Evolutionary conservation across 2,113 vertebrate genomes (phyloP).

Genomic region (Tapirus terrestris): DNA sequence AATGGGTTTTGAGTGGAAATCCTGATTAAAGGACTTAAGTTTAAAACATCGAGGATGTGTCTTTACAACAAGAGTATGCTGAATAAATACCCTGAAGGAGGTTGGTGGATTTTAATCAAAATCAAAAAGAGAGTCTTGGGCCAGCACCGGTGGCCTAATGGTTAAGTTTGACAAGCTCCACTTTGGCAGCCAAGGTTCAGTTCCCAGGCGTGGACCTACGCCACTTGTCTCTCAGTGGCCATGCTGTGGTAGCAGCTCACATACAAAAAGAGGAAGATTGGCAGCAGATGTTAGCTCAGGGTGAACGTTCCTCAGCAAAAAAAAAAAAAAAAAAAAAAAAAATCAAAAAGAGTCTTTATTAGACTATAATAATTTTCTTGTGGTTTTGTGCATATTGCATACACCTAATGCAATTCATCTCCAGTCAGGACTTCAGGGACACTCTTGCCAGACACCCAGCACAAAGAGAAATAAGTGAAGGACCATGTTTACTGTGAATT

Average conservation of each 20-base stretch:
- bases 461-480: slow-evolving; percentile 61
- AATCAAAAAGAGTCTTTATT: slow-evolving; percentile 37
- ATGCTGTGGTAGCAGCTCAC: too few relatives aligned
- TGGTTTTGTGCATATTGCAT: background rate
- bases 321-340: background rate
- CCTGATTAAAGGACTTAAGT: background rate
- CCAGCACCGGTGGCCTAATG: too few relatives aligned
- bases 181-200: too few relatives aligned
- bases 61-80: background rate
- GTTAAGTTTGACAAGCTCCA: too few relatives aligned
- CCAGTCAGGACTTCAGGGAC: background rate
- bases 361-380: background rate
- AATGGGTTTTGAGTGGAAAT: background rate
- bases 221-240: too few relatives aligned
- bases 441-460: slow-evolving; percentile 53
- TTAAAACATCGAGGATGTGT: background rate
- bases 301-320: too few relatives aligned
- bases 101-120: slow-evolving; percentile 7
- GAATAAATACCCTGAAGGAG: slow-evolving; percentile 43
- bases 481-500: slow-evolving; percentile 2
- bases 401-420: slow-evolving; percentile 17
- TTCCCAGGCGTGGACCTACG: too few relatives aligned
- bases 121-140: slow-evolving; percentile 18
- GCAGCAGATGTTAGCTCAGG: too few relatives aligned
- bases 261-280: too few relatives aligned